A percentile compares a stretch with the other conserved stretches of the same genome.
phyloP scores from a whole-genome alignment of 2,797 vertebrate genomes.

The Simalia tracyae region DNA sequence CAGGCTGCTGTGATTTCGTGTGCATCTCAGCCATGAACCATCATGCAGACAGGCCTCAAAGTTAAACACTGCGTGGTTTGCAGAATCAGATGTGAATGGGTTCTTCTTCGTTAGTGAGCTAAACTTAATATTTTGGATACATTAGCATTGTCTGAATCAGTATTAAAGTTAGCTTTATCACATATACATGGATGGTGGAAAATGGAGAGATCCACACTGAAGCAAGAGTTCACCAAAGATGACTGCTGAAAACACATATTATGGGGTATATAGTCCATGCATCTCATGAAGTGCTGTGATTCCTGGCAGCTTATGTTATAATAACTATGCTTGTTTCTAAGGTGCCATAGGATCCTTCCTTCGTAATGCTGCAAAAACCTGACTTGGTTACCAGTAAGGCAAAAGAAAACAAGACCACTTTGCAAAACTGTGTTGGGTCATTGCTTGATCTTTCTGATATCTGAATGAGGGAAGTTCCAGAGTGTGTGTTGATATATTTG shows the following conservation, averaged over 20 bases:
- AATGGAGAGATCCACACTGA: neutral
- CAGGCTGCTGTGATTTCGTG: slow-evolving; percentile 46
- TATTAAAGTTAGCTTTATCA: neutral
- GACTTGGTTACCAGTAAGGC: neutral
- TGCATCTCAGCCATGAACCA: slow-evolving; percentile 44
- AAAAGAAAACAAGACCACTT: neutral
- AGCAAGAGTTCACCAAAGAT: neutral
- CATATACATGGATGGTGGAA: neutral
- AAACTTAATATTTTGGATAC: neutral
- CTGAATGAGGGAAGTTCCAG: neutral
- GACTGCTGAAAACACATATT: neutral
- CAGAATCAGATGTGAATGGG: neutral
- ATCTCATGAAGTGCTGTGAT: neutral
- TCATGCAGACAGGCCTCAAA: neutral
- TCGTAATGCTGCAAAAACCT: neutral
- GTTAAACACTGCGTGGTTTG: neutral
- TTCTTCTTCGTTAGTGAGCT: neutral
- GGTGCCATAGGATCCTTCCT: neutral
- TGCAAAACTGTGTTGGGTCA: neutral
- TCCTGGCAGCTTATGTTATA: neutral
- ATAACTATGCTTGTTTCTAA: neutral
- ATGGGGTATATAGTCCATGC: neutral
- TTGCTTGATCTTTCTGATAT: neutral
- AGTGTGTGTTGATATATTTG: neutral
- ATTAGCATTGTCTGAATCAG: neutral